Percentiles rank a stretch among this genome's conserved stretches.
Evolutionary conservation across 1,140 invertebrate genomes (phyloP).

Genomic region (Drosophila obscura): DNA sequence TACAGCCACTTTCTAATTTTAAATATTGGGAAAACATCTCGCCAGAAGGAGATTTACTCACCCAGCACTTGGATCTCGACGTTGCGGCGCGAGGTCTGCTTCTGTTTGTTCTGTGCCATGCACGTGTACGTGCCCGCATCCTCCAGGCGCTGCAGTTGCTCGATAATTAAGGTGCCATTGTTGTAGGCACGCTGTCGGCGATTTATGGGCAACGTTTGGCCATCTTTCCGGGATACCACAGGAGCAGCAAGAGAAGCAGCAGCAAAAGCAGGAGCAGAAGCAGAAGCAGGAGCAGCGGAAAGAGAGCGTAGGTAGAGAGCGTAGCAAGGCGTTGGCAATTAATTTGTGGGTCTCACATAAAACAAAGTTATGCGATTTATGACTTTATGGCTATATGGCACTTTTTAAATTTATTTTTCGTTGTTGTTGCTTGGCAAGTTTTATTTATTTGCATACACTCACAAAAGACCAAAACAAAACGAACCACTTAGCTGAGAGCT

Average conservation of each 20-base stretch:
- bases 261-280: background rate
- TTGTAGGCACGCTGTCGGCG: slow-evolving; percentile 93
- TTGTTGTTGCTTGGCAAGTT: slow-evolving; percentile 21
- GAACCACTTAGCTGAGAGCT: background rate
- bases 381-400: slow-evolving; percentile 40
- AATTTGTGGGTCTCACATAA: slow-evolving; percentile 61
- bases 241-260: background rate
- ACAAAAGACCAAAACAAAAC: background rate
- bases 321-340: slow-evolving; percentile 61
- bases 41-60: slow-evolving; percentile 82
- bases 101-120: slow-evolving; percentile 93
- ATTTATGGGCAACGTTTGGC: slow-evolving; percentile 92
- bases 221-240: slow-evolving; percentile 85
- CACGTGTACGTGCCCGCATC: slow-evolving; percentile 95
- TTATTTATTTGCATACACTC: slow-evolving; percentile 41
- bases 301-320: slow-evolving; percentile 5
- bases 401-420: slow-evolving; percentile 9
- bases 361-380: slow-evolving; percentile 72
- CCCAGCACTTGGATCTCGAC: slow-evolving; percentile 94
- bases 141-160: slow-evolving; percentile 90
- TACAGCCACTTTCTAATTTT: slow-evolving; percentile 60
- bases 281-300: slow-evolving; percentile 1
- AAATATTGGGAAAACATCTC: slow-evolving; percentile 63
- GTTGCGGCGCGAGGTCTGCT: slow-evolving; percentile 90
- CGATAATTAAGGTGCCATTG: slow-evolving; percentile 94